A percentile compares a stretch with the other conserved stretches of the same genome.
phyloP scores from a whole-genome alignment of 2,113 vertebrate genomes.

The Nothoprocta perdicaria region DNA sequence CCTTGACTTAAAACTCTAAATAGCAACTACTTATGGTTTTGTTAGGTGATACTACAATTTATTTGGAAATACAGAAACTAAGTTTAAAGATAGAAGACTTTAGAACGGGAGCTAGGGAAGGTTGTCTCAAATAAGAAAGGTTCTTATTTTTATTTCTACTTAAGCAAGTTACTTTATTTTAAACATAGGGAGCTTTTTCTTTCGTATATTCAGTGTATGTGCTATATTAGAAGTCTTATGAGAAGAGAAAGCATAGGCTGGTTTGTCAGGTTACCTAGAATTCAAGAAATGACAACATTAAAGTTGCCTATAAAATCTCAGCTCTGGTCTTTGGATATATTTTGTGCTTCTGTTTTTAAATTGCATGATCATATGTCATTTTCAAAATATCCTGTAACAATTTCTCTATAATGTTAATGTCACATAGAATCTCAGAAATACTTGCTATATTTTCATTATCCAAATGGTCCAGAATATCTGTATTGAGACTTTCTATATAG shows the following conservation, averaged over 20 bases:
- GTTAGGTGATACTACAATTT: background rate
- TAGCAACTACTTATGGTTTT: background rate
- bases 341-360: conserved; percentile 11
- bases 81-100: background rate
- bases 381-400: background rate
- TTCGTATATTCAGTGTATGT: background rate
- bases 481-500: background rate
- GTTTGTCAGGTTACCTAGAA: background rate
- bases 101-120: background rate
- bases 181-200: background rate
- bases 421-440: background rate
- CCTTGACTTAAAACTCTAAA: background rate
- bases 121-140: background rate
- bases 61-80: background rate
- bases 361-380: background rate
- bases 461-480: background rate
- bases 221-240: background rate
- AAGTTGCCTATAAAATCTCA: background rate
- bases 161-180: background rate
- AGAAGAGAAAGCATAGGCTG: background rate
- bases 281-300: background rate
- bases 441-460: background rate
- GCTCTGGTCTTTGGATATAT: background rate
- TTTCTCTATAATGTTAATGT: background rate
- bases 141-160: background rate